phyloP scores from a whole-genome alignment of 2,888 invertebrate genomes.

The Philopedon plagiatum region DNA sequence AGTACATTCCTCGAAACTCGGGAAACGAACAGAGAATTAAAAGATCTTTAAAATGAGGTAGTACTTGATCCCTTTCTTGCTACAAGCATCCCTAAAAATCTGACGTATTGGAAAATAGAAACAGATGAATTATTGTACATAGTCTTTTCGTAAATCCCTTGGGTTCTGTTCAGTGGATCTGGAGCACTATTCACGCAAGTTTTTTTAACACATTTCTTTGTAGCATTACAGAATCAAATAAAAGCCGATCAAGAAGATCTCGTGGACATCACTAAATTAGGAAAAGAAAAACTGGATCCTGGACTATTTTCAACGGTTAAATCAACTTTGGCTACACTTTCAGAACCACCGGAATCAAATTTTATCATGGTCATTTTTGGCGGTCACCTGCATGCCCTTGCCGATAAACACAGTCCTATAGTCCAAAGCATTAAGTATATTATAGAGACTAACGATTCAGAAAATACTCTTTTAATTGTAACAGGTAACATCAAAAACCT shows the following conservation, averaged over 20 bases:
- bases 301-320: constrained; percentile 59
- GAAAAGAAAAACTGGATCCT: constrained; percentile 50
- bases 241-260: constrained; percentile 45
- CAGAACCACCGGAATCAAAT: constrained; percentile 52
- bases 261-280: constrained; percentile 27
- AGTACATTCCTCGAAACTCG: too few relatives aligned
- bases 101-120: too few relatives aligned
- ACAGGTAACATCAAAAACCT: too few relatives aligned
- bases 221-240: constrained; percentile 2
- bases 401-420: constrained; percentile 58
- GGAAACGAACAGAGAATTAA: too few relatives aligned
- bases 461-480: constrained; percentile 59
- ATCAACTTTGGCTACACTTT: constrained; percentile 55
- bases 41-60: too few relatives aligned
- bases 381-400: constrained; percentile 46
- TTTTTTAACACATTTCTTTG: background rate
- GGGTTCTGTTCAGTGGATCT: too few relatives aligned
- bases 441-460: constrained; percentile 58
- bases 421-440: constrained; percentile 62
- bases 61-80: too few relatives aligned
- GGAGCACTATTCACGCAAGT: too few relatives aligned
- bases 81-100: too few relatives aligned
- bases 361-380: constrained; percentile 61
- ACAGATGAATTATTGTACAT: too few relatives aligned
- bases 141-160: too few relatives aligned